Percentiles rank a stretch among this genome's conserved stretches.
phyloP scores from a whole-genome alignment of 2,113 vertebrate species.

The Leptodactylus fuscus region DNA sequence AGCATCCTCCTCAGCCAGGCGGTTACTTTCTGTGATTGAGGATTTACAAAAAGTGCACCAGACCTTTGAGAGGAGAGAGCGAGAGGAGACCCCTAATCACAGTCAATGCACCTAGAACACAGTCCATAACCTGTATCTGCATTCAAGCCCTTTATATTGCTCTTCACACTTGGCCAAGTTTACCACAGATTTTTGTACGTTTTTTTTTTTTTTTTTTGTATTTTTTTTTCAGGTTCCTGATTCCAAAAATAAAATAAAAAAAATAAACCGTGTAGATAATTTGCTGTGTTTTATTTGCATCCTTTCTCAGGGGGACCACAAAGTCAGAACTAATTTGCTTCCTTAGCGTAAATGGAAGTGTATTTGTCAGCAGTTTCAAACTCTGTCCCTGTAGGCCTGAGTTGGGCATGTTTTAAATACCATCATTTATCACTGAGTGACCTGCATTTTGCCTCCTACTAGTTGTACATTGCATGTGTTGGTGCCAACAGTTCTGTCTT shows the following conservation, averaged over 20 bases:
- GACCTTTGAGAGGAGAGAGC: slow-evolving; percentile 76
- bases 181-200: slow-evolving; percentile 50
- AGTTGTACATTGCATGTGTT: background rate
- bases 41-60: slow-evolving; percentile 81
- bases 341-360: background rate
- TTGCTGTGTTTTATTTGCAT: background rate
- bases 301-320: background rate
- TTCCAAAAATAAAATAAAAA: slow-evolving; percentile 26
- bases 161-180: slow-evolving; percentile 15
- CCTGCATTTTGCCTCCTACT: background rate
- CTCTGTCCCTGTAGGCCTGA: background rate
- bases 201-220: too few species aligned
- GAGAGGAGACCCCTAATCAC: slow-evolving; percentile 65
- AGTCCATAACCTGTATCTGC: background rate
- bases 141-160: slow-evolving; percentile 3
- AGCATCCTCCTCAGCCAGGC: slow-evolving; percentile 57
- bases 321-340: background rate
- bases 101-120: slow-evolving; percentile 67
- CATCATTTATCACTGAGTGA: slow-evolving; percentile 28
- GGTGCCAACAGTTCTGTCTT: background rate
- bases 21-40: slow-evolving; percentile 76
- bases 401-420: slow-evolving; percentile 29
- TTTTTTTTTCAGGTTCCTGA: background rate
- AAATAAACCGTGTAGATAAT: background rate
- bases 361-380: slow-evolving; percentile 4